Conservation (phyloP, 2,113 vertebrate genomes). For the Rhinopomastus cyanomelas region DNA sequence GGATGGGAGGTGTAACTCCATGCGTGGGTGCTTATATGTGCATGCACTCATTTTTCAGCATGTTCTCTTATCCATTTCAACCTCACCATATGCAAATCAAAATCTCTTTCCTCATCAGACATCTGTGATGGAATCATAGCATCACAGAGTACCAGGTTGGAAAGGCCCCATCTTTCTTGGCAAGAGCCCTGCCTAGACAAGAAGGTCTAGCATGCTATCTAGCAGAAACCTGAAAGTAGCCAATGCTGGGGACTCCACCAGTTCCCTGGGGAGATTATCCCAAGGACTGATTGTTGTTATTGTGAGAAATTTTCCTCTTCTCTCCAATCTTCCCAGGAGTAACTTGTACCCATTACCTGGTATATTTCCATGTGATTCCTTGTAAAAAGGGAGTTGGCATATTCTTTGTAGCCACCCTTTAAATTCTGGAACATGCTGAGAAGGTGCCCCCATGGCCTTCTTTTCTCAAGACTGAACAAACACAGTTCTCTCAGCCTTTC, state of each 20-base stretch:
- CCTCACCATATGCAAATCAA: background rate
- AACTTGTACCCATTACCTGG: background rate
- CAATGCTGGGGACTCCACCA: background rate
- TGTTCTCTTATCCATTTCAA: constrained; percentile 21
- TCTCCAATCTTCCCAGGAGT: background rate
- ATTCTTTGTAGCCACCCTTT: background rate
- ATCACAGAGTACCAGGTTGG: background rate
- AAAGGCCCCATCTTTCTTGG: background rate
- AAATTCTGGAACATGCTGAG: background rate
- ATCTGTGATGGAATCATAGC: background rate
- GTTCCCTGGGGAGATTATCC: background rate
- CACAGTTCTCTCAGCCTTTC: background rate
- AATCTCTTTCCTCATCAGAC: background rate
- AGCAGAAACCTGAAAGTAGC: background rate
- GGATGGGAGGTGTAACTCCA: constrained; percentile 13
- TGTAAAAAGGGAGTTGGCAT: background rate
- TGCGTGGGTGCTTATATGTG: background rate
- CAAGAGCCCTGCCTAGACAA: background rate
- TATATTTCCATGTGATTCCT: background rate
- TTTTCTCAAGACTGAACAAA: background rate
- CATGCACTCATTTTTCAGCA: background rate
- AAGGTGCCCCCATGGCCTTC: background rate
- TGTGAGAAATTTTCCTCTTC: background rate
- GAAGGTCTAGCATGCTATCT: background rate
- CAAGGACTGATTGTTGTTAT: background rate